Percentiles rank a stretch among this genome's conserved stretches.
Evolutionary conservation across 2,113 vertebrate genomes (phyloP).

Genomic region (Butorides virescens): DNA sequence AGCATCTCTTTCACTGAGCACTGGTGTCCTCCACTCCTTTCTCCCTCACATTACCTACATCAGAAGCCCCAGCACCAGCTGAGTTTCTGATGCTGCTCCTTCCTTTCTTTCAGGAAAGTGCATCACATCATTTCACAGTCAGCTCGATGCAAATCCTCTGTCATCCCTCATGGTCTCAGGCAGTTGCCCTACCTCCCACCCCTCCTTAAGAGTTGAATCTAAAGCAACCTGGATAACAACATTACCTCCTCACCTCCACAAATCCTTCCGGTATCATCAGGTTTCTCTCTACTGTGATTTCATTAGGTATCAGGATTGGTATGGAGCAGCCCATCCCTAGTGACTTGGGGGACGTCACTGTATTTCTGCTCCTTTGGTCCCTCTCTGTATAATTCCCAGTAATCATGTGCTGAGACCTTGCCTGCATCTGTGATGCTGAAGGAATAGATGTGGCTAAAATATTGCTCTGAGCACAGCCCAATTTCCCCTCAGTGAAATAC

Average conservation of each 20-base stretch:
- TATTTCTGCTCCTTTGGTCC: background rate
- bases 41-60: background rate
- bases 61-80: background rate
- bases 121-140: background rate
- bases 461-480: background rate
- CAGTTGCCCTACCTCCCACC: background rate
- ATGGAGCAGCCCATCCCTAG: background rate
- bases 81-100: background rate
- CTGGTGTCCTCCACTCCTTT: background rate
- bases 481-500: background rate
- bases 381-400: background rate
- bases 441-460: background rate
- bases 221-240: background rate
- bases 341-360: background rate
- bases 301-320: background rate
- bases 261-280: background rate
- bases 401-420: background rate
- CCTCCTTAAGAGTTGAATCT: background rate
- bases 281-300: background rate
- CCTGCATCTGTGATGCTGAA: background rate
- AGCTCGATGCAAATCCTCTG: background rate
- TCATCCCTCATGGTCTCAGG: background rate
- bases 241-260: background rate
- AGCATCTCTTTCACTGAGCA: background rate
- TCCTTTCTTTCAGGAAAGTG: background rate